Evolutionary conservation across 2,797 vertebrate genomes (phyloP), one percentile per base, ranked within the genome.

Genomic region (Bryconaethiops microstoma): DNA sequence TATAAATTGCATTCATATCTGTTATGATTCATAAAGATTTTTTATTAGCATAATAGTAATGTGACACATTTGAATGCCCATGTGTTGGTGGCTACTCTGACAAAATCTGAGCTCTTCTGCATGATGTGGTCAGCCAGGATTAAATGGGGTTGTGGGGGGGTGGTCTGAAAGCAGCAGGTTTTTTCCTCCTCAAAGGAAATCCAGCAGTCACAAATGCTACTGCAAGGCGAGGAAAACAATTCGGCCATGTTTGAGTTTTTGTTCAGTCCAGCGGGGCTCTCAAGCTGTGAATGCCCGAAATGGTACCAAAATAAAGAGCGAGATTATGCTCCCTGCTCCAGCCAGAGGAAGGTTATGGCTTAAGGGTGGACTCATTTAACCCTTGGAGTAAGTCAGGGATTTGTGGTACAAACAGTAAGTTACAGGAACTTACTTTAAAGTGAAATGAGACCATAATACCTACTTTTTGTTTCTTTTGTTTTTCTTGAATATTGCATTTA

Each of bases 271-370:
- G 63, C 64, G 62, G 79, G 75, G 35, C 79, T 79, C 63, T 40
- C 48, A 76, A 77, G 39, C 21, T 65, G 25, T 77, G 71, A 45
- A 83, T 75, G 72, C 75, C 79, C 77, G 62, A 85, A 82, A 83
- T 82, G 65, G 39, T 74, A 82, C 42, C 29, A 71, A 80, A 83
- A 84, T 83, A 84, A 84, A 84, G 76, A 62, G 63, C 67, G 8
- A 75, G 76, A 76, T 74, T 85, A 74, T 75, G 57, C 73, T 72
- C 45, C 16, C 23, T 67, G 64, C 54, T 70, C 69, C 45, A 60
- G n/a, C 57, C 39, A 57, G 78, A 69, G 71, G 73, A 68, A 69
- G 65, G 72, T 73, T 60, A 23, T 62, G 78, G 45, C 12, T 64
- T 74, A 48, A 63, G 10, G 2, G 13, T 1, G 68, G 69, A 81